Evolutionary conservation across 2,797 vertebrate species (phyloP), one percentile per base, ranked within the genome.

Genomic region (Hippoglossus hippoglossus): DNA sequence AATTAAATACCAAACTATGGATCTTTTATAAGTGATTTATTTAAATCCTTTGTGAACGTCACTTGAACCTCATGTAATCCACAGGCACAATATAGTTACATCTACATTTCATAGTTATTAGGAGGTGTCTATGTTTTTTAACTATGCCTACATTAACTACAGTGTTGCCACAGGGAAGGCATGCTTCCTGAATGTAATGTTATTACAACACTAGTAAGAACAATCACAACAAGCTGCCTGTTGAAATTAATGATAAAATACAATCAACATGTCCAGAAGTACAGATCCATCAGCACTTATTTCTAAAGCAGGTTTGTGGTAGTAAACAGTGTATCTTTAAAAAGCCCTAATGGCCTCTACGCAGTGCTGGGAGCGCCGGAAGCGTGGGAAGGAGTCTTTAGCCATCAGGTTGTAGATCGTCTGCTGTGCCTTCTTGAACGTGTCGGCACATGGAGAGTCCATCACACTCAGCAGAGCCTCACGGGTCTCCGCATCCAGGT

Each of bases 351-450:
- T 41, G 11, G 78, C 19, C 34, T 87, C 81, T 55, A 79, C 75
- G 58, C 91, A 87, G 65, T 89, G 81, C 1, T 91, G 12, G 0
- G 94, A 96, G 41, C 93, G 95, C 64, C 94, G 91, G 86, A 96
- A 96, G 15, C 95, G 91, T 6, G 94, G 95, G 77, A 95, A 96
- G 22, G 95, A 95, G 83, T 96, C 95, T 62, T 95, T 94, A 59
- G 95, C 94, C 95, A 96, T 96, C 73, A 96, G 75, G 18, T 47
- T 91, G 63, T 90, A 95, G 84, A 96, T 95, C 44, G 87, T 91
- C 59, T 90, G 91, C 85, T 96, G 95, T 1, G 95, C 95, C n/a
- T 85, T 63, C 39, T 84, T 69, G 57, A 96, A 96, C 0, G 84
- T 92, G 46, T 93, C 61, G 0, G 73, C 80, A 36, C 86, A 77